A percentile compares a stretch with the other conserved stretches of the same genome.
These are phyloP conservation scores for Apamea monoglypha DNA, from an alignment of 2,888 invertebrate genomes.

Conservation along the genomic window DNA sequence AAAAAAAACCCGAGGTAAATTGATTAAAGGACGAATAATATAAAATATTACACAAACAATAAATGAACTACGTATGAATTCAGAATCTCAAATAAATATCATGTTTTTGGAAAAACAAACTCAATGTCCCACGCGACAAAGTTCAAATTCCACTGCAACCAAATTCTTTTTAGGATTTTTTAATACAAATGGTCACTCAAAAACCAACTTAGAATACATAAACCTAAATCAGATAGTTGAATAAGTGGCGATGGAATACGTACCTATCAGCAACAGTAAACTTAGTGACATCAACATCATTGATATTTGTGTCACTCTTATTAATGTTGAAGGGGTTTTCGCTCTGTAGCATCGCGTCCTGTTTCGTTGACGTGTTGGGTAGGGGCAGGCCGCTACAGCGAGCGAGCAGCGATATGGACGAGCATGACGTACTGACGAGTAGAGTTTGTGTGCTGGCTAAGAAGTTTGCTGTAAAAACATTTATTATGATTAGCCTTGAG, in stretches of 20 bases:
- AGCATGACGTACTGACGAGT: slow-evolving; percentile 92
- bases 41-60: too few relatives aligned
- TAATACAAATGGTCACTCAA: not conserved
- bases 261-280: slow-evolving; percentile 91
- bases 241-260: not conserved
- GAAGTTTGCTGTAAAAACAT: slow-evolving; percentile 89
- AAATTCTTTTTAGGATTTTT: not conserved
- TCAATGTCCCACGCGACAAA: not conserved
- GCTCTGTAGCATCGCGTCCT: slow-evolving; percentile 78
- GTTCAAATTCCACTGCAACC: not conserved
- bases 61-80: not conserved
- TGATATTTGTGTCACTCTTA: slow-evolving; percentile 68
- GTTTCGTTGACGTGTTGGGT: slow-evolving; percentile 82
- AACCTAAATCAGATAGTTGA: not conserved
- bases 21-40: not conserved
- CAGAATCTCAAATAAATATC: not conserved
- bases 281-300: slow-evolving; percentile 89
- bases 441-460: slow-evolving; percentile 91
- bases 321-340: slow-evolving; percentile 83
- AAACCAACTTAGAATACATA: not conserved
- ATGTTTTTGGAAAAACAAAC: not conserved
- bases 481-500: too few relatives aligned
- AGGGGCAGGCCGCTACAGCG: slow-evolving; percentile 93
- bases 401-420: slow-evolving; percentile 93
- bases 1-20: not conserved